A percentile compares a stretch with the other conserved stretches of the same genome.
phyloP scores from a whole-genome alignment of 1,140 invertebrate genomes.

The Choristoneura fumiferana region DNA sequence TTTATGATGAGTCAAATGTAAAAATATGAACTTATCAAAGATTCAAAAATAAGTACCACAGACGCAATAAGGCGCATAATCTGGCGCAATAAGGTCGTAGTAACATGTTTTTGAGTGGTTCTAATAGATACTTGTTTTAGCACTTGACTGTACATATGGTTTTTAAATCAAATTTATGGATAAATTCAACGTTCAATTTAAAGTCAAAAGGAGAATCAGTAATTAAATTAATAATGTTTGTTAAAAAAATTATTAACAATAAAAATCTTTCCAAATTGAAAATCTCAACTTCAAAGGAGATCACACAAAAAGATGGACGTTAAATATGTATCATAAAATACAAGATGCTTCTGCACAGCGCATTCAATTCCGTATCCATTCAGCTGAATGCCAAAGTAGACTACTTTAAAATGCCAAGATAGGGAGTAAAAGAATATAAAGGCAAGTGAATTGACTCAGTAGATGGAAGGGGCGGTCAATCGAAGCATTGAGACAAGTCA shows the following conservation, averaged over 20 bases:
- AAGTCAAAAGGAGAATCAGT: too few species aligned
- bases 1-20: too few species aligned
- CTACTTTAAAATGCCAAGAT: slow-evolving; percentile 51
- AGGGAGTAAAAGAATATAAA: slow-evolving; percentile 64
- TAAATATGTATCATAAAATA: slow-evolving; percentile 11
- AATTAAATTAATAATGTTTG: neutral
- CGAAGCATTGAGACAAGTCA: slow-evolving; percentile 66
- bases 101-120: too few species aligned
- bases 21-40: too few species aligned
- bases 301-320: neutral
- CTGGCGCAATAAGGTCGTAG: too few species aligned
- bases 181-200: too few species aligned
- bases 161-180: too few species aligned
- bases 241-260: neutral
- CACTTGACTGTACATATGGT: too few species aligned
- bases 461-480: slow-evolving; percentile 66
- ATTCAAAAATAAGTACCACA: too few species aligned
- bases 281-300: neutral
- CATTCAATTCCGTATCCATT: slow-evolving; percentile 31
- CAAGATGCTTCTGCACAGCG: slow-evolving; percentile 2
- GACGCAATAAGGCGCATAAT: too few species aligned
- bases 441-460: slow-evolving; percentile 57
- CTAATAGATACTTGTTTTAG: too few species aligned
- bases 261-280: neutral
- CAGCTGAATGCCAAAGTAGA: slow-evolving; percentile 42